Percentiles rank a stretch among this genome's conserved stretches.
Evolutionary conservation across 2,797 vertebrate species (phyloP).

Genomic region (Rhabdomys pumilio): DNA sequence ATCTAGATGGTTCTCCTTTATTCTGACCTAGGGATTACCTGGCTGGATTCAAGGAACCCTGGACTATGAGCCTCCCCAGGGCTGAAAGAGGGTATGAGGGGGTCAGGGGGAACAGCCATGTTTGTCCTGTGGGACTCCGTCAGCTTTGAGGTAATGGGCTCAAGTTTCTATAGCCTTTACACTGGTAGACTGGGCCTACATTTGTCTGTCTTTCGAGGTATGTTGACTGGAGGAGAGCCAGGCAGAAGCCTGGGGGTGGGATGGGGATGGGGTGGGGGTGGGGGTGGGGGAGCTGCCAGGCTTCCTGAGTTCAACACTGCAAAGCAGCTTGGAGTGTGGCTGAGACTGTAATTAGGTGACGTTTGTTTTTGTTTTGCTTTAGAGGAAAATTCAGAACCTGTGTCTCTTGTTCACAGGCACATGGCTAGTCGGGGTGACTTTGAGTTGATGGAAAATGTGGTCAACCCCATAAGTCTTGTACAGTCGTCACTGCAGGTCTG

Average conservation of each 20-base stretch:
- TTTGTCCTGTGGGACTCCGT: constrained; percentile 7
- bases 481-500: constrained; percentile 49
- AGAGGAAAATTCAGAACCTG: constrained; percentile 81
- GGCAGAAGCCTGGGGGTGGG: constrained; percentile 1
- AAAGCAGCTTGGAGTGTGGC: constrained; percentile 55
- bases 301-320: constrained; percentile 66
- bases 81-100: not conserved
- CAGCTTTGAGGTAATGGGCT: not conserved
- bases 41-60: not conserved
- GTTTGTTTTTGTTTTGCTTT: constrained; percentile 83
- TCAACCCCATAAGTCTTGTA: constrained; percentile 80
- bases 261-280: not conserved
- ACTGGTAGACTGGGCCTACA: constrained; percentile 39
- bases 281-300: not conserved
- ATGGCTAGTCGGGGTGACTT: constrained; percentile 80
- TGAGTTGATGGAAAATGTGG: constrained; percentile 85
- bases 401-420: constrained; percentile 84
- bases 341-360: constrained; percentile 74
- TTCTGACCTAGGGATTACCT: not conserved
- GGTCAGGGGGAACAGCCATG: not conserved
- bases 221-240: not conserved
- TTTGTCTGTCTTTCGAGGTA: not conserved
- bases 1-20: constrained; percentile 33
- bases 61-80: not conserved
- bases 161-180: not conserved